Evolutionary conservation across 2,888 invertebrate genomes (phyloP).

Genomic region (Parnassius orleans): DNA sequence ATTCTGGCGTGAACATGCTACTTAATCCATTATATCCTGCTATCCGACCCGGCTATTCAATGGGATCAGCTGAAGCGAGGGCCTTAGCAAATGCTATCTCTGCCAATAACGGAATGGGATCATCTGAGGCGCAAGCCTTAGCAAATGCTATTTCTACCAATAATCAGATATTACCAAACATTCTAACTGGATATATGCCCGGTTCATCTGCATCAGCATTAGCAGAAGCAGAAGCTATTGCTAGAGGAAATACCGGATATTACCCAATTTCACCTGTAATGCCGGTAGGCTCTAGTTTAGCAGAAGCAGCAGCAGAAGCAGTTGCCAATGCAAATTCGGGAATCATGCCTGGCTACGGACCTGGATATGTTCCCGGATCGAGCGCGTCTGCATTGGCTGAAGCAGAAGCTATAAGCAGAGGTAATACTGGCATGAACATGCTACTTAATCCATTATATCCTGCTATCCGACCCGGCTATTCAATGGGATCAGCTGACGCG

Average conservation of each 20-base stretch:
- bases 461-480: neutral
- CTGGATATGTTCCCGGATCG: neutral
- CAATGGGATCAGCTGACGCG: slow-evolving; percentile 6
- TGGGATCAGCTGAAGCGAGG: slow-evolving; percentile 4
- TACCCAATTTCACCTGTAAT: neutral
- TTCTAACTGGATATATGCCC: neutral
- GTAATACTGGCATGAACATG: neutral
- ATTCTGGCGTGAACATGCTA: slow-evolving; percentile 1
- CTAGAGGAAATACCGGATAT: slow-evolving; percentile 1
- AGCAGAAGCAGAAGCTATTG: slow-evolving; percentile 5
- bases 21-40: neutral
- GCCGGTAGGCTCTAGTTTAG: neutral
- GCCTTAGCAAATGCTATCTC: slow-evolving; percentile 10
- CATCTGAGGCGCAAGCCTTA: slow-evolving; percentile 15
- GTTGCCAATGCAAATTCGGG: no score
- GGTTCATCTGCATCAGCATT: slow-evolving; percentile 7
- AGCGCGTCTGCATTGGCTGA: neutral
- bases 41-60: slow-evolving; percentile 1
- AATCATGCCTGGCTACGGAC: neutral
- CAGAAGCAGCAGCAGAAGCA: neutral
- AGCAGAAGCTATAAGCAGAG: neutral
- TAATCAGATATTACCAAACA: neutral
- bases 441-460: neutral
- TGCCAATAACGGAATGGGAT: neutral
- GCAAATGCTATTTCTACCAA: neutral